Base-by-base conservation (phyloP, 92 coral and sea anemone species). In the Palythoa caribaeorum region DNA sequence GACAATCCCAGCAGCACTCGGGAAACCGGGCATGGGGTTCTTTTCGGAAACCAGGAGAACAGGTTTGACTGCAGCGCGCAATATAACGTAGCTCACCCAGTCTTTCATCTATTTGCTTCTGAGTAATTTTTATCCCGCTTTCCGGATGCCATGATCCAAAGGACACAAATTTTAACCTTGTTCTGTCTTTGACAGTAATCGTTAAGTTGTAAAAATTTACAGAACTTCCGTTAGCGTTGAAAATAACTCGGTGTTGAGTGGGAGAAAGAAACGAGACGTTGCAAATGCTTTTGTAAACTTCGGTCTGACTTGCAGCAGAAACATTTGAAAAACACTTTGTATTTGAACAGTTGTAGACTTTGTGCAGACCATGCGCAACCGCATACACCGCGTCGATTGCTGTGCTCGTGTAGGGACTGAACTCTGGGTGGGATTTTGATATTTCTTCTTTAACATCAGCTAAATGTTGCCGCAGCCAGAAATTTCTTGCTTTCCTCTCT, bases 1-100 rank as follows among this genome's bases (percentile, higher is more conserved):
- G 48, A 51, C 98, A 95, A 62, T 84, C 87, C 98, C 98, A 95
- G 86, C 98, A 95, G 86, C 98, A 95, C 65, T 94, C 95, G 74
- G 98, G 94, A 88, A 88, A 94, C 47, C 85, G 76, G 8, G 72
- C 74, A 53, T 72, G 88, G 13, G 93, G 92, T 1, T 84, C 76
- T 71, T 95, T 95, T 38, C 91, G 88, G 72, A 48, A 90, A 16
- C 98, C 98, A 16, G 86, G 91, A 20, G 38, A 9, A 69, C 96
- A 94, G 4, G 12, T 37, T 2, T 83, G 50, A 66, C 96, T 94
- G 72, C 96, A 94, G 38, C 93, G 76, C 3, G 94, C 94, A 14
- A 80, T 69, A 48, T 81, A 54, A 40, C 86, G 77, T 8, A 83
- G 10, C 0, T 50, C 51, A 6, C 63, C 38, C 13, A 93, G 75